Percentiles rank a stretch among this genome's conserved stretches.
Conservation (phyloP, 2,113 vertebrate genomes). For the Seriola rivoliana region DNA sequence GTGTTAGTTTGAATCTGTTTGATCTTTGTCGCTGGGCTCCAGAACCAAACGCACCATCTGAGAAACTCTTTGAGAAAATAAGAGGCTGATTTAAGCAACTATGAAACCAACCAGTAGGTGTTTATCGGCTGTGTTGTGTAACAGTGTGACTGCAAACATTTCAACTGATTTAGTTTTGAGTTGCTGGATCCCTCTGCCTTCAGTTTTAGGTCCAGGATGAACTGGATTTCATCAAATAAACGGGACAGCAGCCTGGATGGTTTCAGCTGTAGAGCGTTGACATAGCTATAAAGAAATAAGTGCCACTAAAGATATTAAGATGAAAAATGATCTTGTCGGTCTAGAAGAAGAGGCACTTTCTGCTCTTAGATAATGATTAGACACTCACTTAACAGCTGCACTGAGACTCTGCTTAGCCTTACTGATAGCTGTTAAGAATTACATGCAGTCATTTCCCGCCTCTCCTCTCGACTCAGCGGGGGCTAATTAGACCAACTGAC, state of each 20-base stretch:
- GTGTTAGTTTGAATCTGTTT: no score
- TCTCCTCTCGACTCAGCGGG: background rate
- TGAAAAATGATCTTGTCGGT: background rate
- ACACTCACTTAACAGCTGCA: background rate
- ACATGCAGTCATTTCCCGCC: background rate
- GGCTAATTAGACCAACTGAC: slow-evolving; percentile 25
- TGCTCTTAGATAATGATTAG: background rate
- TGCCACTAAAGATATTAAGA: background rate
- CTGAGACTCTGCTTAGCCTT: background rate
- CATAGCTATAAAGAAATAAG: background rate
- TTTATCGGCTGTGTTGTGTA: no score
- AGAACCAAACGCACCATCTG: no score
- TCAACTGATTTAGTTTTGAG: background rate
- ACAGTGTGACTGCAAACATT: background rate
- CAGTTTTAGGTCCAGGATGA: no score
- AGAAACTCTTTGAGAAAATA: no score
- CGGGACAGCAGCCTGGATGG: no score
- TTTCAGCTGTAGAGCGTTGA: background rate
- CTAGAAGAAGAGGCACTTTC: background rate
- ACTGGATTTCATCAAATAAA: no score
- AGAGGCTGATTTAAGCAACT: background rate
- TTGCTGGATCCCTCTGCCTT: no score
- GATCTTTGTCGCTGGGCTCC: no score
- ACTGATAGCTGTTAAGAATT: background rate
- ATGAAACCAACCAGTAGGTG: no score